Evolutionary conservation across 2,797 vertebrate genomes (phyloP).

Genomic region (Sebastes kiyomatsui): DNA sequence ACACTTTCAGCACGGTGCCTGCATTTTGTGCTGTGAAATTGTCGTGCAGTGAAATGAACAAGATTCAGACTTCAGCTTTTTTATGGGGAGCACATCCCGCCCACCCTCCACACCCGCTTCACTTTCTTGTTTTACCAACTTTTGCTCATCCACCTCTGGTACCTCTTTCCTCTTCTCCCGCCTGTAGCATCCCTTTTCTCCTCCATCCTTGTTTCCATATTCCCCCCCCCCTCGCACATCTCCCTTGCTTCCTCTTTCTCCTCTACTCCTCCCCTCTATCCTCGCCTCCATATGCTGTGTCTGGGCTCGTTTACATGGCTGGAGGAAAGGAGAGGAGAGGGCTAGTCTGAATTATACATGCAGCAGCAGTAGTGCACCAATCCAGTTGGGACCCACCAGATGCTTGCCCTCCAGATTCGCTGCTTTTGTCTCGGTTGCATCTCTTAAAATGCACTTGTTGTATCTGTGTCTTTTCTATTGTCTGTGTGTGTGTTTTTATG

Average conservation of each 20-base stretch:
- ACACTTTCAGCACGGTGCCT: slow-evolving; percentile 40
- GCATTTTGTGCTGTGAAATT: slow-evolving; percentile 46
- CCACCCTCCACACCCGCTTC: background rate
- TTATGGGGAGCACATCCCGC: background rate
- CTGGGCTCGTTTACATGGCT: slow-evolving; percentile 78
- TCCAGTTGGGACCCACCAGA: slow-evolving; percentile 72
- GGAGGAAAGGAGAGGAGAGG: slow-evolving; percentile 69
- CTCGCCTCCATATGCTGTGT: slow-evolving; percentile 68
- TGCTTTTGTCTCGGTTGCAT: slow-evolving; percentile 63
- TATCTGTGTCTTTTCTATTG: slow-evolving; percentile 24
- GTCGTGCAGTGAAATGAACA: slow-evolving; percentile 41
- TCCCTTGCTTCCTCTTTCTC: slow-evolving; percentile 26
- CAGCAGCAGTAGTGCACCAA: slow-evolving; percentile 62
- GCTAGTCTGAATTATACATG: slow-evolving; percentile 77
- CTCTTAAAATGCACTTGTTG: slow-evolving; percentile 49
- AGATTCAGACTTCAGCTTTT: slow-evolving; percentile 33
- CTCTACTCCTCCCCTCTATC: slow-evolving; percentile 26
- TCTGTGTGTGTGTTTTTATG: slow-evolving; percentile 29
- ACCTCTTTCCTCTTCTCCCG: slow-evolving; percentile 15
- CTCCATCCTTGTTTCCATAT: slow-evolving; percentile 35
- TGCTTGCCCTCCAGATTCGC: slow-evolving; percentile 76
- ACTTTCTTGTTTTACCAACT: slow-evolving; percentile 43
- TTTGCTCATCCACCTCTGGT: slow-evolving; percentile 31
- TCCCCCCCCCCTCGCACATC: slow-evolving; percentile 9
- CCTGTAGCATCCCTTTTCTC: slow-evolving; percentile 41